These are phyloP conservation scores for Acanthaster planci DNA, from an alignment of 35 echinoderm and acorn worm species.

Conservation along the genomic window DNA sequence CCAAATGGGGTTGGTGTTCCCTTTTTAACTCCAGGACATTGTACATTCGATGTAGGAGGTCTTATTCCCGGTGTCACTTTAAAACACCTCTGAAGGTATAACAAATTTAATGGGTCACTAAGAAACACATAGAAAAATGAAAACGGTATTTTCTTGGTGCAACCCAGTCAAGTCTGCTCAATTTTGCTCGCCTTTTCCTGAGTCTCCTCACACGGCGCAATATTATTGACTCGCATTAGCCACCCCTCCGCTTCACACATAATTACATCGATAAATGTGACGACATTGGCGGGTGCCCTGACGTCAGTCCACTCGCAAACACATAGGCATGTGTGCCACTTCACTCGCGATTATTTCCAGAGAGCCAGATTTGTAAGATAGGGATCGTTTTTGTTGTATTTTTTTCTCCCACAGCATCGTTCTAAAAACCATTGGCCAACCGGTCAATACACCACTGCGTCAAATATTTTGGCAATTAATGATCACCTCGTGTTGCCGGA, in stretches of 20 bases:
- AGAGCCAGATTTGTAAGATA: neutral
- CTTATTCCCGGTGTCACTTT: too few species aligned
- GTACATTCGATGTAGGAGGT: too few species aligned
- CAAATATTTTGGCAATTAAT: slow-evolving; percentile 13
- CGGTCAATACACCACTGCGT: slow-evolving; percentile 17
- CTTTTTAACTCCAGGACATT: too few species aligned
- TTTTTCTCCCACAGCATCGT: neutral
- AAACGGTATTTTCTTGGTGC: too few species aligned
- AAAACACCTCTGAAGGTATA: too few species aligned
- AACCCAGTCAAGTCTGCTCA: too few species aligned
- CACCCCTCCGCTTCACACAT: neutral
- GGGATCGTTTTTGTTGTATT: neutral
- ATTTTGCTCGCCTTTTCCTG: too few species aligned
- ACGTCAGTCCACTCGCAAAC: neutral
- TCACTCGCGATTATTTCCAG: neutral
- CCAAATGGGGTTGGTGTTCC: too few species aligned
- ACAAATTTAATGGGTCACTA: too few species aligned
- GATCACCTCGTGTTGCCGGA: neutral
- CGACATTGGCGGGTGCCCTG: neutral
- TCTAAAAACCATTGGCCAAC: neutral
- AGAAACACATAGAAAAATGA: too few species aligned
- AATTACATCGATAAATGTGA: slow-evolving; percentile 6
- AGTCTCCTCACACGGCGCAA: too few species aligned
- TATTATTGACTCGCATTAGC: too few species aligned
- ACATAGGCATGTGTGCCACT: neutral